phyloP scores from a whole-genome alignment of 2,797 vertebrate genomes.

The Cryptoblepharus egeriae region DNA sequence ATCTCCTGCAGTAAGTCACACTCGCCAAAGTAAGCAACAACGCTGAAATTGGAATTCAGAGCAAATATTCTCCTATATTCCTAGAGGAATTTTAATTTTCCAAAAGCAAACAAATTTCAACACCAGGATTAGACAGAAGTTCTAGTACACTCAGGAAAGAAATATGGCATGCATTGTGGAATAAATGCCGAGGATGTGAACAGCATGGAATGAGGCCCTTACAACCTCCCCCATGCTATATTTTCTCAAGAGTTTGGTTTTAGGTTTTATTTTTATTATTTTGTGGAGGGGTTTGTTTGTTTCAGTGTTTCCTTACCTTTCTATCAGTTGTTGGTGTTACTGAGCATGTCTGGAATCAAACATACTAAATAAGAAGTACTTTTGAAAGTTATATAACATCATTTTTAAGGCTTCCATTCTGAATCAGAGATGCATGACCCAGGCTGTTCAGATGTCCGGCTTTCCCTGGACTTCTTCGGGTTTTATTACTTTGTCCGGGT shows the following conservation, averaged over 20 bases:
- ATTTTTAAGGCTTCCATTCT: not conserved
- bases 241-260: not conserved
- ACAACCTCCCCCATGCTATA: not conserved
- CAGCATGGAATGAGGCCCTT: slow-evolving; percentile 37
- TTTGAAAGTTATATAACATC: slow-evolving; percentile 50
- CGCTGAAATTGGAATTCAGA: slow-evolving; percentile 71
- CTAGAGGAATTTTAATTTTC: slow-evolving; percentile 67
- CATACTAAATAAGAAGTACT: slow-evolving; percentile 42
- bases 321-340: slow-evolving; percentile 43
- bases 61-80: slow-evolving; percentile 74
- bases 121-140: slow-evolving; percentile 58
- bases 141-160: slow-evolving; percentile 60
- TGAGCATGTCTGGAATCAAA: slow-evolving; percentile 61
- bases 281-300: not conserved
- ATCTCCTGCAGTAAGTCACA: slow-evolving; percentile 56
- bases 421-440: not conserved
- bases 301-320: slow-evolving; percentile 34
- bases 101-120: slow-evolving; percentile 63
- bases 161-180: slow-evolving; percentile 40
- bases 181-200: slow-evolving; percentile 39
- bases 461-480: too few relatives aligned
- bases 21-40: slow-evolving; percentile 65
- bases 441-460: too few relatives aligned
- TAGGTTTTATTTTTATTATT: too few relatives aligned
- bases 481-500: too few relatives aligned